Base-by-base conservation (phyloP, 2,888 invertebrate species). In the Tupiocoris notatus region DNA sequence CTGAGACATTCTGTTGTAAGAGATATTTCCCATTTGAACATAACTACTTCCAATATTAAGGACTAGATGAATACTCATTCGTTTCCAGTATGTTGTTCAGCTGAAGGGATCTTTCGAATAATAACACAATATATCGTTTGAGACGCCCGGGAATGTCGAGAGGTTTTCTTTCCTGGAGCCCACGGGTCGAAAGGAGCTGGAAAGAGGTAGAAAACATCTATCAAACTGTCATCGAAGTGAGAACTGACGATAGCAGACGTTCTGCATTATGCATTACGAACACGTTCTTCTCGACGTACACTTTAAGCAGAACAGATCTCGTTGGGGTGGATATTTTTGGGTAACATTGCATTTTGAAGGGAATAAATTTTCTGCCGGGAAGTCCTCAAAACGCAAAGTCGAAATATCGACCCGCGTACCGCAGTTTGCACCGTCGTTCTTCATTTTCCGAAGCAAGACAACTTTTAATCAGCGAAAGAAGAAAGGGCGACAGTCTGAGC, bases 231-330 rank as follows among this genome's bases (percentile, higher is more conserved):
- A 62, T 73, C 73, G 62, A 20, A 62, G 62, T 54, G 63, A 73
- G 73, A 73, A 73, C 39, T 73, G 73, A 73, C 73, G 73, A 62
- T 73, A 73, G 62, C 73, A 73, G 73, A 23, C 73, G 61, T 61
- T 62, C 39, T 73, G 73, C 25, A 73, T 73, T 73, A 73, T 73
- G 73, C 73, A 73, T 73, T 39, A 39, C 62, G 21, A 62, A 73
- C 61, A 63, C 73, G 73, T 73, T 59, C 70, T 70, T 70, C 62
- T 73, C 59, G 18, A 39, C 39, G 39, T 39, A 12, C 39, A 39
- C 39, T 39, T 39, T 12, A 39, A 12, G 12, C 39, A 39, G 39
- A 39, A 39, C 39, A 3, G 39, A 39, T n/a, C n/a, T n/a, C n/a
- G n/a, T n/a, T n/a, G n/a, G n/a, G 39, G 39, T 12, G 12, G 39